These are phyloP conservation scores for Hozukius guyotensis DNA, from an alignment of 2,797 vertebrate genomes.

Conservation along the genomic window DNA sequence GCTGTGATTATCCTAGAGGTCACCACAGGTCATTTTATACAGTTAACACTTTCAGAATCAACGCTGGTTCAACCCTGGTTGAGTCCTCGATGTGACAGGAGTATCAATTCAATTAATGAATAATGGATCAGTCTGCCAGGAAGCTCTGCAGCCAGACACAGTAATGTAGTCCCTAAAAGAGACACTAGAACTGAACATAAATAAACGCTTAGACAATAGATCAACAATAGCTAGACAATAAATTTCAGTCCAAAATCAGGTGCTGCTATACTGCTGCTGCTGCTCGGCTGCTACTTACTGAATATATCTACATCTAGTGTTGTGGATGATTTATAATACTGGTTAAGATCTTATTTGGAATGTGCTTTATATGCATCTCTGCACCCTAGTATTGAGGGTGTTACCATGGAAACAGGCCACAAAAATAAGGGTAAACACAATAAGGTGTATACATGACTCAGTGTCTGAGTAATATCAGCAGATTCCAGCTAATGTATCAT, in stretches of 20 bases:
- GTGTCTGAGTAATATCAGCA: constrained; percentile 2
- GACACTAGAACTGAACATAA: constrained; percentile 6
- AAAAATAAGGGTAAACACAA: constrained; percentile 23
- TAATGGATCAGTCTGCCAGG: not conserved
- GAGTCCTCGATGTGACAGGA: too few species aligned
- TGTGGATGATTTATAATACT: constrained; percentile 43
- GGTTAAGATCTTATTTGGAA: constrained; percentile 32
- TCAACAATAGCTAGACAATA: constrained; percentile 17
- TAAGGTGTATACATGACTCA: constrained; percentile 17
- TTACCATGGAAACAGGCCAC: constrained; percentile 41
- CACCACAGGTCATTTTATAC: too few species aligned
- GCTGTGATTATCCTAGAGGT: too few species aligned
- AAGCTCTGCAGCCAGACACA: not conserved
- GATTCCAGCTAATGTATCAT: not conserved
- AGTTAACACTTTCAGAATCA: too few species aligned
- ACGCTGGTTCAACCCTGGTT: too few species aligned
- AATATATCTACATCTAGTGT: constrained; percentile 16
- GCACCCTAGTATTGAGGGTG: not conserved
- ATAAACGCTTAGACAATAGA: constrained; percentile 13
- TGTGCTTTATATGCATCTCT: constrained; percentile 25
- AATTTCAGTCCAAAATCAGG: constrained; percentile 9
- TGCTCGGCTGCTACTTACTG: constrained; percentile 2
- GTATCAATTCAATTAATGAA: too few species aligned
- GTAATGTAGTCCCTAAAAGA: constrained; percentile 6
- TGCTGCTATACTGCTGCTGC: not conserved